Conservation (phyloP, 37 sponge, comb jelly and placozoan species). For the Halichondria panicea region DNA sequence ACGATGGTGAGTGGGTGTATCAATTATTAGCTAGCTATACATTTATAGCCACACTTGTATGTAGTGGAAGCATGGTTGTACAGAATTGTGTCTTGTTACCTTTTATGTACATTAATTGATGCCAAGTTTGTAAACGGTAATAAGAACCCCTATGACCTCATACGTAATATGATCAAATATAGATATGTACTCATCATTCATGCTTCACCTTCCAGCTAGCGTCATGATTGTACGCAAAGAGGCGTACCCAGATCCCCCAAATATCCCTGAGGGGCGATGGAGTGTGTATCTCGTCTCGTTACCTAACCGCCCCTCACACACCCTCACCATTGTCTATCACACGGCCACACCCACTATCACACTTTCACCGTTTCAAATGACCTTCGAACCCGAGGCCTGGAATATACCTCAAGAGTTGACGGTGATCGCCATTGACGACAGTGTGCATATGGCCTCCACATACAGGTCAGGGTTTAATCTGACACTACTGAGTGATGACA, state of each 20-base stretch:
- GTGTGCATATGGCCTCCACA: constrained; percentile 39
- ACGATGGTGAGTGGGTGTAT: constrained; percentile 52
- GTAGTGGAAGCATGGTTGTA: too few species aligned
- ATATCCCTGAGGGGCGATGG: constrained; percentile 89
- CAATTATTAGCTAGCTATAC: not conserved
- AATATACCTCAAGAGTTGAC: constrained; percentile 70
- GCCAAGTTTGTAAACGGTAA: too few species aligned
- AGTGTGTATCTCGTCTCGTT: constrained; percentile 72
- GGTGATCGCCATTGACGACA: constrained; percentile 65
- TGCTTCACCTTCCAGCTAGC: constrained; percentile 49
- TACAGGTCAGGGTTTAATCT: constrained; percentile 65
- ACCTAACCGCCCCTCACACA: constrained; percentile 56
- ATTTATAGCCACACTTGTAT: too few species aligned
- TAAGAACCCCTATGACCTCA: too few species aligned
- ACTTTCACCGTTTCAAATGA: constrained; percentile 51
- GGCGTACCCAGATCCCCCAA: constrained; percentile 50
- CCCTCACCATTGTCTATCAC: constrained; percentile 58
- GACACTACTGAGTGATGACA: constrained; percentile 54
- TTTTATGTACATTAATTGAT: too few species aligned
- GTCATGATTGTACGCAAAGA: constrained; percentile 60
- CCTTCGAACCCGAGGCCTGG: constrained; percentile 77
- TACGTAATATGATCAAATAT: not conserved
- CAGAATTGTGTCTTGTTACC: too few species aligned
- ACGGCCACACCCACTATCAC: constrained; percentile 50
- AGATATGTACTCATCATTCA: not conserved